Percentiles rank a stretch among this genome's conserved stretches.
Conservation (phyloP, 2,888 invertebrate species). For the Adelphocoris suturalis region DNA sequence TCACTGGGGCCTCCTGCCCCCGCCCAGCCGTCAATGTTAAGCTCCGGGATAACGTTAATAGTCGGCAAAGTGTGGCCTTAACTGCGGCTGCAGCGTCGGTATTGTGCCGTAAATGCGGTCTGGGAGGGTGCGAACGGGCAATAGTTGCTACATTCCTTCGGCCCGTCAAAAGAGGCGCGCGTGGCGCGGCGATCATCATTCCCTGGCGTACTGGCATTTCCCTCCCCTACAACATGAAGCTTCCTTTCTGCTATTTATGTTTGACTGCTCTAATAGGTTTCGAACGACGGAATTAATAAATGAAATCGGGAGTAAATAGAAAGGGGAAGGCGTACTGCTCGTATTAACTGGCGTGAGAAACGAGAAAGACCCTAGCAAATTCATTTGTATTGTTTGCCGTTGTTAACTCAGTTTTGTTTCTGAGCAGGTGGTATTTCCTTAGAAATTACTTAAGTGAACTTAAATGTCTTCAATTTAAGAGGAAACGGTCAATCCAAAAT, state of each 20-base stretch:
- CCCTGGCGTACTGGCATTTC: background rate
- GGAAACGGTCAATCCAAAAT: too few species aligned
- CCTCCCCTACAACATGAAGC: background rate
- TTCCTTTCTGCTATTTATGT: conserved; percentile 15
- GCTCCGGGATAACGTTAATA: conserved; percentile 59
- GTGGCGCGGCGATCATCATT: background rate
- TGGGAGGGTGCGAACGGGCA: conserved; percentile 1
- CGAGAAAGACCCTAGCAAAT: background rate
- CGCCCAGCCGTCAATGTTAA: background rate
- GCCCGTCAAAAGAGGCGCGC: background rate
- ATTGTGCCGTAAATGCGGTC: conserved; percentile 16
- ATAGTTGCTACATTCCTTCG: conserved; percentile 10
- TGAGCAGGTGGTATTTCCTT: too few species aligned
- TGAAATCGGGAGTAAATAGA: conserved; percentile 28
- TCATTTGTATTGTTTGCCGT: too few species aligned
- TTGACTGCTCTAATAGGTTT: conserved; percentile 27
- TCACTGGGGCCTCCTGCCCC: background rate
- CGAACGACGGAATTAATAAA: conserved; percentile 31
- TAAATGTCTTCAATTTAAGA: too few species aligned
- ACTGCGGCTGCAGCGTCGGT: conserved; percentile 36
- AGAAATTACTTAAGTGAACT: too few species aligned
- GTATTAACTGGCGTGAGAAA: conserved; percentile 16
- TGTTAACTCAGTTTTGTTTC: too few species aligned
- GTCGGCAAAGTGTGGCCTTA: conserved; percentile 66
- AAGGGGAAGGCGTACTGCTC: background rate